Percentiles rank a stretch among this genome's conserved stretches.
phyloP scores from a whole-genome alignment of 2,888 invertebrate species.

The Himalopsyche kuldschensis region DNA sequence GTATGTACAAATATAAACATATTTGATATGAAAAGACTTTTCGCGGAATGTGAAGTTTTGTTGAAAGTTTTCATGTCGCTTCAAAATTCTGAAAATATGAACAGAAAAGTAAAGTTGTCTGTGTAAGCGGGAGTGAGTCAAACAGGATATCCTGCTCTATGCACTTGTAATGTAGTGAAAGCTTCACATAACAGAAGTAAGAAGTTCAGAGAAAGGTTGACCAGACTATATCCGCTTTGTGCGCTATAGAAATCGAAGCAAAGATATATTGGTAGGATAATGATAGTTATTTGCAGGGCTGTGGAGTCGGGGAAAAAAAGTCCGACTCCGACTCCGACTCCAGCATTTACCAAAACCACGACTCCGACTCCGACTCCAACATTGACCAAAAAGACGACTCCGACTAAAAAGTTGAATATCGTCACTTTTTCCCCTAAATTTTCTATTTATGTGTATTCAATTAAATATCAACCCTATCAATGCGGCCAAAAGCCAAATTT shows the following conservation, averaged over 20 bases:
- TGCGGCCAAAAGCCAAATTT: no score
- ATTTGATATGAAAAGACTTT: background rate
- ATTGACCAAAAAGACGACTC: no score
- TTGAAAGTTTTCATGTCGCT: background rate
- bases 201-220: background rate
- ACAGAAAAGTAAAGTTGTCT: background rate
- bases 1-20: background rate
- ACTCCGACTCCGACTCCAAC: no score
- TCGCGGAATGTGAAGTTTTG: background rate
- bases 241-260: background rate
- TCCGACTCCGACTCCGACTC: no score
- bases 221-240: background rate
- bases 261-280: background rate
- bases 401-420: no score
- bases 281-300: no score
- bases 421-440: no score
- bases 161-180: background rate
- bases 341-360: no score
- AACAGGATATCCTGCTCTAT: slow-evolving; percentile 2
- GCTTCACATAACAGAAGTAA: background rate
- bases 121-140: background rate
- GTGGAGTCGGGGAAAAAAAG: no score
- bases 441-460: no score
- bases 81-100: background rate
- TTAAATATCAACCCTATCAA: no score